Evolutionary conservation across 2,888 invertebrate species (phyloP).

Genomic region (Mimachlamys varia): DNA sequence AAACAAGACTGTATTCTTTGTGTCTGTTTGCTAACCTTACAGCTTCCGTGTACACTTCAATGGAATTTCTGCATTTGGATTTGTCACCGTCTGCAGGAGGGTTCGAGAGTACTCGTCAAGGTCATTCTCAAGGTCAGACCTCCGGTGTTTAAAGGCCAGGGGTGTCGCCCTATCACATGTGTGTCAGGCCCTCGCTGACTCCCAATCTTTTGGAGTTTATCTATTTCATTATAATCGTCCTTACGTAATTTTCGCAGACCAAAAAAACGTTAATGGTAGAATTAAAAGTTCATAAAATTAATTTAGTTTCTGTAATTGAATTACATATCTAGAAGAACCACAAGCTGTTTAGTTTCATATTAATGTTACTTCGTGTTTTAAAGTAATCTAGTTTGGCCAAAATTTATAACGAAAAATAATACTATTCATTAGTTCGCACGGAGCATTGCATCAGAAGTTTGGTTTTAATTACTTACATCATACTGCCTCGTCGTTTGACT

Average conservation of each 20-base stretch:
- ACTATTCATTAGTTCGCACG: background rate
- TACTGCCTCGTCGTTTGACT: background rate
- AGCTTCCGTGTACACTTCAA: constrained; percentile 18
- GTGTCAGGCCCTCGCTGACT: constrained; percentile 29
- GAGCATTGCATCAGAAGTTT: constrained; percentile 13
- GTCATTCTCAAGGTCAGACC: constrained; percentile 11
- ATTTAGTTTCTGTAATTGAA: constrained; percentile 31
- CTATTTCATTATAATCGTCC: constrained; percentile 9
- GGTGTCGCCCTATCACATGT: background rate
- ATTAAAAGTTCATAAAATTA: constrained; percentile 34
- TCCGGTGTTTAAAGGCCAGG: constrained; percentile 8
- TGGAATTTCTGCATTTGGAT: constrained; percentile 11
- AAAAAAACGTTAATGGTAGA: constrained; percentile 9
- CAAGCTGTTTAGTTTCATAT: constrained; percentile 29
- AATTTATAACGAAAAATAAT: constrained; percentile 33
- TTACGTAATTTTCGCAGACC: constrained; percentile 31
- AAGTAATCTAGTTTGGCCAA: constrained; percentile 17
- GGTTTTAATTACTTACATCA: constrained; percentile 33
- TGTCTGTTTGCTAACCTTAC: constrained; percentile 20
- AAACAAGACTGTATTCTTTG: constrained; percentile 12
- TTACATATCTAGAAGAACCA: constrained; percentile 22
- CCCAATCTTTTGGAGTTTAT: constrained; percentile 5
- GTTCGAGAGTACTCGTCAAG: constrained; percentile 31
- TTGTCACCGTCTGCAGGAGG: constrained; percentile 9
- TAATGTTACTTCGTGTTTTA: constrained; percentile 34